These are phyloP conservation scores for Caenorhabditis plicata DNA, from an alignment of 2,888 invertebrate genomes.

Conservation along the genomic window DNA sequence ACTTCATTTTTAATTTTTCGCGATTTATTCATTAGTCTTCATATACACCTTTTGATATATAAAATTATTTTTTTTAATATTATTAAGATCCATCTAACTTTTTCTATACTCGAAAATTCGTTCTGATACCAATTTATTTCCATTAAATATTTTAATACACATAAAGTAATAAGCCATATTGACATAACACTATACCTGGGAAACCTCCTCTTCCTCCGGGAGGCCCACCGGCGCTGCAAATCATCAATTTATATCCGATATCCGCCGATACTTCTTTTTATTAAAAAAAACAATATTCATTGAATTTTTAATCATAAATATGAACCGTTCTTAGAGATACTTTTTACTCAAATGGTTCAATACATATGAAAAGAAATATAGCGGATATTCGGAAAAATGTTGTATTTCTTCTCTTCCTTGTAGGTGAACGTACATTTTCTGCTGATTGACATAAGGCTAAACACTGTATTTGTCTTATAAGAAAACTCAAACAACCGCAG, in stretches of 20 bases:
- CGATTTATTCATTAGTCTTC: not conserved
- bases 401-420: no score
- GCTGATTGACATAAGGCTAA: no score
- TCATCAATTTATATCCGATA: constrained; percentile 5
- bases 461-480: no score
- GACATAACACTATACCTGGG: constrained; percentile 40
- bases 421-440: no score
- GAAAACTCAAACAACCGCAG: no score
- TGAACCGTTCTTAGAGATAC: no score
- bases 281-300: no score
- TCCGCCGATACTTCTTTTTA: constrained; percentile 2
- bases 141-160: not conserved
- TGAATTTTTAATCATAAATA: no score
- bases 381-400: no score
- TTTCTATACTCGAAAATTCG: not conserved
- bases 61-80: no score
- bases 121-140: not conserved
- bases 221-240: constrained; percentile 50
- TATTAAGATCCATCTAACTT: not conserved
- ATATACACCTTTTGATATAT: constrained; percentile 2
- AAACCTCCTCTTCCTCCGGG: constrained; percentile 52
- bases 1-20: not conserved
- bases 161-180: constrained; percentile 9
- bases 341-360: no score
- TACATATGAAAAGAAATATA: no score